A percentile compares a stretch with the other conserved stretches of the same genome.
phyloP scores from a whole-genome alignment of 1,140 invertebrate species.

The Sesamia nonagrioides region DNA sequence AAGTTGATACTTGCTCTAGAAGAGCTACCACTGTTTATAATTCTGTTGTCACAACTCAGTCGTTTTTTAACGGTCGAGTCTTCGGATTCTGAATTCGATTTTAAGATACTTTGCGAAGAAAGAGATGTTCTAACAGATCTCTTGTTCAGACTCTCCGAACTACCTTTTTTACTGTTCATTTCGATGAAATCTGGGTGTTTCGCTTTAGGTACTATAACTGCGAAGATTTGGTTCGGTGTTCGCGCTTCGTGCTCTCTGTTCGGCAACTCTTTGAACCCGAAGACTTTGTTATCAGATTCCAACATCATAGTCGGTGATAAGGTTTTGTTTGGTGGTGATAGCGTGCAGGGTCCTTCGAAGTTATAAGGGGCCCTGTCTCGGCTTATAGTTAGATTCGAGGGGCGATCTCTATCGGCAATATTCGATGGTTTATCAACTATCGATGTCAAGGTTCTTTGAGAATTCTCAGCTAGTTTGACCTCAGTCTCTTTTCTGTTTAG shows the following conservation, averaged over 20 bases:
- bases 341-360: constrained; percentile 78
- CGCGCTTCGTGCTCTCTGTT: constrained; percentile 61
- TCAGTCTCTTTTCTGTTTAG: constrained; percentile 86
- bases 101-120: constrained; percentile 77
- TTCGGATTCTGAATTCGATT: constrained; percentile 77
- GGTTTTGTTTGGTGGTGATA: constrained; percentile 84
- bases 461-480: constrained; percentile 83
- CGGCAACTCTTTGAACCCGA: constrained; percentile 83
- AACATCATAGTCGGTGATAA: constrained; percentile 83
- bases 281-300: constrained; percentile 71
- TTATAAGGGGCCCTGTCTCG: constrained; percentile 65
- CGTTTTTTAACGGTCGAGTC: constrained; percentile 81
- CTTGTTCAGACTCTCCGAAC: constrained; percentile 76
- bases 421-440: constrained; percentile 73
- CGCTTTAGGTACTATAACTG: constrained; percentile 84
- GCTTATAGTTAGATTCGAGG: constrained; percentile 75
- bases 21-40: constrained; percentile 74
- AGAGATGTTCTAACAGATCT: constrained; percentile 69
- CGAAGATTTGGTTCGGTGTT: constrained; percentile 80
- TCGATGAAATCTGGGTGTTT: constrained; percentile 64
- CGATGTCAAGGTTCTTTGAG: constrained; percentile 67
- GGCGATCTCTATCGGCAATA: constrained; percentile 64
- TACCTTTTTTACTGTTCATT: constrained; percentile 64
- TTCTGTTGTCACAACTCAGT: constrained; percentile 80
- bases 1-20: constrained; percentile 79